Base-by-base conservation (phyloP, 2,888 invertebrate species). In the Taenaris catops region DNA sequence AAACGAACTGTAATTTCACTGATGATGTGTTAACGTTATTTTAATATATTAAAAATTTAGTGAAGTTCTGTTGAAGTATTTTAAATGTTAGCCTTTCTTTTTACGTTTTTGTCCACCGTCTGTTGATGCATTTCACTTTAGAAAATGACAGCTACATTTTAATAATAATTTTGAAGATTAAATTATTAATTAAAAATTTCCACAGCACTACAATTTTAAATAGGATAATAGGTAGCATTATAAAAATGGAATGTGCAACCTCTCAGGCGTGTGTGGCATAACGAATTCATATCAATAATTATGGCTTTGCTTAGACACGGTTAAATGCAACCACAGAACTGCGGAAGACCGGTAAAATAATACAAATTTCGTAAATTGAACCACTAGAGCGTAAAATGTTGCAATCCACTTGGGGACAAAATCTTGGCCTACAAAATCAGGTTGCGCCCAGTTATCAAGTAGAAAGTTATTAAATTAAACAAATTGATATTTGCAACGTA, bases 341-440 rank as follows among this genome's bases (percentile, higher is more conserved):
- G 7, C 19, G 19, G 19, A 19, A n/a, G 19, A 19, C 3, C 6
- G 0, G 7, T 1, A 1, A 7, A 19, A 19, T 7, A 1, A 19
- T 6, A 7, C 3, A n/a, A 14, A 14, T 14, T 6, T 6, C 16
- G 16, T 19, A 19, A 19, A 19, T 19, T 19, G 3, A 19, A 6
- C 7, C 19, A 19, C 7, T 7, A 19, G 7, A 23, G 21, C 23
- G 9, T 14, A 10, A 23, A 14, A n/a, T 75, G 66, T 63, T 51
- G 69, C 55, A 71, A 73, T 48, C 45, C 49, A 38, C 49, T 49
- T 49, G 53, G 51, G 52, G 43, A 61, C 56, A 52, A 49, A 54
- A 60, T 54, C 58, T 57, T 52, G 76, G 73, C 62, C 71, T 59
- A 53, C 53, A 47, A 49, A 64, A 63, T 54, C 42, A 46, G 42